phyloP scores from a whole-genome alignment of 2,888 invertebrate species.

The Lingula anatina region DNA sequence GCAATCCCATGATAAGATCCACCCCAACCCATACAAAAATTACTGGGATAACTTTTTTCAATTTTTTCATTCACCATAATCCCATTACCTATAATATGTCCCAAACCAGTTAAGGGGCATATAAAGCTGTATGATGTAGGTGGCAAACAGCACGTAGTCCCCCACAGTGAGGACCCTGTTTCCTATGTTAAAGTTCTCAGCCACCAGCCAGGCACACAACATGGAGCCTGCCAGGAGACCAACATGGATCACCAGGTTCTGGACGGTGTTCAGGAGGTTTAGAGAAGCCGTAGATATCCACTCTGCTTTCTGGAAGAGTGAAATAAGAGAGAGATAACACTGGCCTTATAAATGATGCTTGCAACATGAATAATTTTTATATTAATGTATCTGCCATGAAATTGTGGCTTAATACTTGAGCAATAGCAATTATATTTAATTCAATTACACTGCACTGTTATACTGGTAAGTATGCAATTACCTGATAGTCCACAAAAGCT shows the following conservation, averaged over 20 bases:
- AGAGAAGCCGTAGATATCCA: slow-evolving; percentile 81
- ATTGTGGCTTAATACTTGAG: too few species aligned
- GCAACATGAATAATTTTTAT: too few species aligned
- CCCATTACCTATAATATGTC: slow-evolving; percentile 82
- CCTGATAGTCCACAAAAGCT: slow-evolving; percentile 82
- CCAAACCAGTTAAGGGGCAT: slow-evolving; percentile 97
- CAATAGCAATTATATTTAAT: too few species aligned
- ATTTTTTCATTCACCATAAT: too few species aligned
- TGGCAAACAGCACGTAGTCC: slow-evolving; percentile 92
- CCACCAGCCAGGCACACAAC: slow-evolving; percentile 77
- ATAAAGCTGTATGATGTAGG: slow-evolving; percentile 87
- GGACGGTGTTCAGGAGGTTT: slow-evolving; percentile 83
- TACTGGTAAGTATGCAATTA: slow-evolving; percentile 37
- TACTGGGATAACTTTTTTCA: too few species aligned
- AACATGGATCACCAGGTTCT: slow-evolving; percentile 82
- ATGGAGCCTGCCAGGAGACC: slow-evolving; percentile 83
- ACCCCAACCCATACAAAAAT: too few species aligned
- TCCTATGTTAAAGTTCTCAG: slow-evolving; percentile 28
- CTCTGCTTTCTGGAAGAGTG: slow-evolving; percentile 70
- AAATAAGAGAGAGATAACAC: too few species aligned
- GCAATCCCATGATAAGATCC: too few species aligned
- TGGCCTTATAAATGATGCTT: too few species aligned
- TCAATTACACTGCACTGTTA: too few species aligned
- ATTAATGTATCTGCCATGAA: too few species aligned
- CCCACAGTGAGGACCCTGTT: slow-evolving; percentile 73